Conservation (phyloP, 2,113 vertebrate genomes). For the Leucosticte australis region DNA sequence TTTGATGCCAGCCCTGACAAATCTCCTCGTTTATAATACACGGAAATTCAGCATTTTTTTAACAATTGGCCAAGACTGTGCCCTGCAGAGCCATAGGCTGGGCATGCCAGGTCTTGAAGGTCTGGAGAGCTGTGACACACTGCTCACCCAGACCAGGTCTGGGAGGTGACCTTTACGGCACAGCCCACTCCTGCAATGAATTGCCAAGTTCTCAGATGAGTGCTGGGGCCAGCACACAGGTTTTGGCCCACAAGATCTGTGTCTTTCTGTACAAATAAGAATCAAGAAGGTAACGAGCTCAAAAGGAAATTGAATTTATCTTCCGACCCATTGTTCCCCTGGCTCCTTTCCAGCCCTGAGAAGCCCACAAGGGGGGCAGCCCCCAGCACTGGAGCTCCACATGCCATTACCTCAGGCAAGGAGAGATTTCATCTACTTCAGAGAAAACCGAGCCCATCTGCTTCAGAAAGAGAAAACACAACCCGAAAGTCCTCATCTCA, state of each 20-base stretch:
- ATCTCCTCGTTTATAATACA: not conserved
- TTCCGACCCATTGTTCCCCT: not conserved
- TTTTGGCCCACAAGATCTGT: not conserved
- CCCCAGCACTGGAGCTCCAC: not conserved
- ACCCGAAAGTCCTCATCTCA: not conserved
- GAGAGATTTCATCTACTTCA: not conserved
- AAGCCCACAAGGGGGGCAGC: not conserved
- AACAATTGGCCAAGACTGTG: too few relatives aligned
- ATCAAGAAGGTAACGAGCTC: not conserved
- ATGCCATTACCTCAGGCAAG: not conserved
- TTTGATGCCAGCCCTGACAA: not conserved
- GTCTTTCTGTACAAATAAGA: not conserved
- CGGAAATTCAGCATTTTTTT: not conserved
- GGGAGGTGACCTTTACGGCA: not conserved
- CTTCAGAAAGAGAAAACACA: not conserved
- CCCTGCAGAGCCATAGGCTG: not conserved
- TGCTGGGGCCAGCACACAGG: rapidly evolving
- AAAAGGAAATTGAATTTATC: not conserved
- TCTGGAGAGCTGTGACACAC: rapidly evolving
- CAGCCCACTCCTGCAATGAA: not conserved
- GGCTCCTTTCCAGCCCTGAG: not conserved
- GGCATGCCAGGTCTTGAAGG: not conserved
- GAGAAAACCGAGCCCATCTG: not conserved
- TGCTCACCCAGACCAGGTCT: not conserved
- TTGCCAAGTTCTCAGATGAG: not conserved